Evolutionary conservation across 2,888 invertebrate species (phyloP).

Genomic region (Slavum lentiscoides): DNA sequence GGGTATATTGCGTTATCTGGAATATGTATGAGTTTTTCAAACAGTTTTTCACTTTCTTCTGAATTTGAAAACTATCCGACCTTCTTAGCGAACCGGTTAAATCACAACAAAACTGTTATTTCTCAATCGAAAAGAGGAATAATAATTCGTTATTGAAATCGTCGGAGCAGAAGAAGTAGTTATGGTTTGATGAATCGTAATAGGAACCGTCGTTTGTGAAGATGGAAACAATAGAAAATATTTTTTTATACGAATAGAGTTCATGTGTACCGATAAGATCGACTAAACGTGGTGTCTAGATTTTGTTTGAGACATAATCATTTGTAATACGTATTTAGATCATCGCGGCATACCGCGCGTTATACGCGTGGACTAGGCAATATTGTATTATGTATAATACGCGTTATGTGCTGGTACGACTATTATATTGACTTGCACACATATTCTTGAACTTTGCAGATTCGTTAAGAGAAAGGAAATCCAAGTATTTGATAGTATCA

Average conservation of each 20-base stretch:
- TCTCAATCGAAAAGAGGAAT: constrained; percentile 18
- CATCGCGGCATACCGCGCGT: not conserved
- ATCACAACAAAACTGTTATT: constrained; percentile 23
- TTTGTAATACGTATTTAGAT: not conserved
- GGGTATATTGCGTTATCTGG: no score
- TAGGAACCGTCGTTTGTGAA: constrained; percentile 1
- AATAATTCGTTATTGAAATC: constrained; percentile 27
- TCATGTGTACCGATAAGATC: constrained; percentile 23
- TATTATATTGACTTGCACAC: constrained; percentile 6
- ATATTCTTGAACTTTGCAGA: constrained; percentile 20
- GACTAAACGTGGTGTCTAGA: not conserved
- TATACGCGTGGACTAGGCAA: not conserved
- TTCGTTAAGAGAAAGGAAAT: constrained; percentile 39
- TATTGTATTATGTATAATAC: no score
- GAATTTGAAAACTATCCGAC: not conserved
- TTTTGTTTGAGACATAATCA: not conserved
- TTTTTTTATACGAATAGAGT: constrained; percentile 5
- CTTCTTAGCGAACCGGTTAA: not conserved
- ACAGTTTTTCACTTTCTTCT: not conserved
- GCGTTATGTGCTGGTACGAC: no score
- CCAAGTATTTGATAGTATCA: not conserved
- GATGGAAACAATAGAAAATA: constrained; percentile 35
- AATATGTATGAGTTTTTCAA: no score
- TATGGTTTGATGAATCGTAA: constrained; percentile 23
- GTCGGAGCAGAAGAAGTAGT: constrained; percentile 34